Conservation (phyloP, 2,888 invertebrate species). For the Limnephilus auricula region DNA sequence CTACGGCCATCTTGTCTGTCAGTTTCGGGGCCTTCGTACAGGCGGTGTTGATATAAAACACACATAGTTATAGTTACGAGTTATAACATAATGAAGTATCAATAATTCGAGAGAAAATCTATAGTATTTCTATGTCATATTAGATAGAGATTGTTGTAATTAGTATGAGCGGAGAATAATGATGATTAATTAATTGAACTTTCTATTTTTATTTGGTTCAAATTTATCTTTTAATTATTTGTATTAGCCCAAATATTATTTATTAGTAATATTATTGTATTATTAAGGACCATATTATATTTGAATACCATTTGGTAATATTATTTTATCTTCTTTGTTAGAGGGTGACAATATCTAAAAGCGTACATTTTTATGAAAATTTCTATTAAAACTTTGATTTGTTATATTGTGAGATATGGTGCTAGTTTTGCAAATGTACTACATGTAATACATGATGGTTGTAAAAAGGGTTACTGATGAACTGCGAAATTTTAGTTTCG, state of each 20-base stretch:
- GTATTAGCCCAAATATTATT: background rate
- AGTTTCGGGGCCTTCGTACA: background rate
- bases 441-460: background rate
- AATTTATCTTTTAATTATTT: background rate
- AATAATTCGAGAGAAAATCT: conserved; percentile 30
- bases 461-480: background rate
- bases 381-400: background rate
- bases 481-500: background rate
- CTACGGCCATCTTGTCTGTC: background rate
- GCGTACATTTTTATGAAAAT: conserved; percentile 3
- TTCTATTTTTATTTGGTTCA: background rate
- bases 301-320: background rate
- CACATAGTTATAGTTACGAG: background rate
- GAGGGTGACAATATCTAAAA: background rate
- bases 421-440: background rate
- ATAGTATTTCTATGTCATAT: conserved; percentile 30
- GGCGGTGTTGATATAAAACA: background rate
- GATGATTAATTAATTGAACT: background rate
- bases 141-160: conserved; percentile 13
- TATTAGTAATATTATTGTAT: background rate
- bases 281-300: conserved; percentile 1
- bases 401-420: background rate
- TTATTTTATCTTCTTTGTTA: background rate
- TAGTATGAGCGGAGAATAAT: background rate
- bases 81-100: conserved; percentile 18